Conservation (phyloP, 2,797 vertebrate species). For the Artibeus jamaicensis region DNA sequence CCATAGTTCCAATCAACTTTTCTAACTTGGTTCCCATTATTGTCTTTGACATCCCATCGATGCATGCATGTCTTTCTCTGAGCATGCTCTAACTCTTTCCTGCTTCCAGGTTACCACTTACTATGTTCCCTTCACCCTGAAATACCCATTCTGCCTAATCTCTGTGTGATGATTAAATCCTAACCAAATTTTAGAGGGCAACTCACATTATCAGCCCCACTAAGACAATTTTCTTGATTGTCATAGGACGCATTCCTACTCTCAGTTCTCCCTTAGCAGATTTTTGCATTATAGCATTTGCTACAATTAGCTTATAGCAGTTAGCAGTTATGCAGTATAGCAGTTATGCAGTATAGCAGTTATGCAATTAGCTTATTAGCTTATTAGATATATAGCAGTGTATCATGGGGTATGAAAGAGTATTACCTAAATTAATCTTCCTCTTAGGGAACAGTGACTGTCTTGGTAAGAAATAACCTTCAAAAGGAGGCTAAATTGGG, state of each 20-base stretch:
- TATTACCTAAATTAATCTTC: background rate
- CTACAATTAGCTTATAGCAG: background rate
- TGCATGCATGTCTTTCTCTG: background rate
- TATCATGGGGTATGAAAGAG: background rate
- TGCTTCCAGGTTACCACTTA: background rate
- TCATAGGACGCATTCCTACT: background rate
- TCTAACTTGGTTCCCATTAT: background rate
- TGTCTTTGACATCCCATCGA: background rate
- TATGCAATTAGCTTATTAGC: no score
- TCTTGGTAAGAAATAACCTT: background rate
- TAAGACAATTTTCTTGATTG: background rate
- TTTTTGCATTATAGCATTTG: background rate
- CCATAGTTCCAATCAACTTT: background rate
- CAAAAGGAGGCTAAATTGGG: background rate
- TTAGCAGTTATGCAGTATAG: no score
- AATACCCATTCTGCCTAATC: background rate
- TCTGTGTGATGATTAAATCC: background rate
- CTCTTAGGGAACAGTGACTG: background rate
- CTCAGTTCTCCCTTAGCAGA: background rate
- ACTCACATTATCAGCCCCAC: background rate
- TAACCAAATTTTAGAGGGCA: background rate
- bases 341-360: no score
- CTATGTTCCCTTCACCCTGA: background rate
- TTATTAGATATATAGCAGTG: background rate
- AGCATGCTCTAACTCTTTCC: background rate